phyloP scores from a whole-genome alignment of 1,140 invertebrate genomes.

The Caenorhabditis tropicalis region DNA sequence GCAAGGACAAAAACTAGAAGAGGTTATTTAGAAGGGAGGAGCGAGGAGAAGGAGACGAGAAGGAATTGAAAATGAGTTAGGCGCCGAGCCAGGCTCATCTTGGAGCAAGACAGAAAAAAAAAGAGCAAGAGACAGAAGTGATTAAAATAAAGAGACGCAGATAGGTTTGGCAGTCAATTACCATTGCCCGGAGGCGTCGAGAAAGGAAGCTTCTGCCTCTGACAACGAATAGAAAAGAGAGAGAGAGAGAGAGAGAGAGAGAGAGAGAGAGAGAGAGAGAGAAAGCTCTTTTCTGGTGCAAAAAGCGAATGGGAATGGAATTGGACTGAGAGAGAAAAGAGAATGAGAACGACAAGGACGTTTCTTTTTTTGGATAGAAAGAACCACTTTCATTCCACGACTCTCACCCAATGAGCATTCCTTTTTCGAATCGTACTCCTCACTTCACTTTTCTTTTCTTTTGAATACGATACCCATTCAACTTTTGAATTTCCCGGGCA shows the following conservation, averaged over 20 bases:
- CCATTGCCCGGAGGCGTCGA: slow-evolving; percentile 35
- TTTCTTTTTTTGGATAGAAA: slow-evolving; percentile 4
- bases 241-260: too few relatives aligned
- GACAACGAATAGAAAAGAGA: not conserved
- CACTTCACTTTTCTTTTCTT: too few relatives aligned
- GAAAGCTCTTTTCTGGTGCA: slow-evolving; percentile 24
- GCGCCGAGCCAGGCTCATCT: slow-evolving; percentile 43
- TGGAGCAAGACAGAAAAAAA: not conserved
- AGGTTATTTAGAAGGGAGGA: slow-evolving; percentile 26
- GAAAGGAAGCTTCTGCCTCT: slow-evolving; percentile 14
- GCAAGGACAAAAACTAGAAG: slow-evolving; percentile 23
- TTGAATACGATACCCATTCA: too few relatives aligned
- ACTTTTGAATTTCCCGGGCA: too few relatives aligned
- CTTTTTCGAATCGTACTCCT: not conserved
- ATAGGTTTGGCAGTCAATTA: slow-evolving; percentile 23
- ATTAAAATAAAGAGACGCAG: slow-evolving; percentile 37
- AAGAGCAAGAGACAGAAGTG: not conserved
- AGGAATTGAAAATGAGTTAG: slow-evolving; percentile 41
- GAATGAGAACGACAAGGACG: not conserved
- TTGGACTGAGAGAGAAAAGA: slow-evolving; percentile 1
- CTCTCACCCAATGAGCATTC: not conserved
- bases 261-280: too few relatives aligned
- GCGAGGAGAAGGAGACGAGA: not conserved
- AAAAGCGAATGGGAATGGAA: slow-evolving; percentile 37
- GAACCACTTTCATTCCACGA: not conserved